Conservation (phyloP, 1,140 invertebrate genomes). For the Radopholus similis region DNA sequence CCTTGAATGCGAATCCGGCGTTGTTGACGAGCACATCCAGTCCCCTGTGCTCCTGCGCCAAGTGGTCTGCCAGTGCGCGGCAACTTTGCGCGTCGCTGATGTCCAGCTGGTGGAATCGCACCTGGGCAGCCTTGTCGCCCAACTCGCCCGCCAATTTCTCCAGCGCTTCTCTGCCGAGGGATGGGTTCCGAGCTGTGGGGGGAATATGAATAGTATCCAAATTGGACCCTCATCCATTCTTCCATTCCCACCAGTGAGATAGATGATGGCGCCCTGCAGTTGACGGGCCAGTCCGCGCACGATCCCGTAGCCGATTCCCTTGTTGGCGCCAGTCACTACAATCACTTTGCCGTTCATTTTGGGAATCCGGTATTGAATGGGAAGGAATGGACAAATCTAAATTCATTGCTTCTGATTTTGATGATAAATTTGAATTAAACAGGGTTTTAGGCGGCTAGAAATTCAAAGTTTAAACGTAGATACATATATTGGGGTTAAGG, state of each 20-base stretch:
- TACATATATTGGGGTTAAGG: too few relatives aligned
- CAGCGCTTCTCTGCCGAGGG: constrained; percentile 35
- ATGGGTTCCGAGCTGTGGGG: constrained; percentile 37
- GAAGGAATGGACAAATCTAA: too few relatives aligned
- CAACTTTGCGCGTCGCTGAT: constrained; percentile 67
- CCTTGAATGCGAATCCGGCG: constrained; percentile 75
- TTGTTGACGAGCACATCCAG: constrained; percentile 79
- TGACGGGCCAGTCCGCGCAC: constrained; percentile 22
- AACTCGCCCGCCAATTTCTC: constrained; percentile 31
- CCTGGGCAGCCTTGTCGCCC: constrained; percentile 2
- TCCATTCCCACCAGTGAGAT: constrained; percentile 34
- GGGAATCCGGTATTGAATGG: too few relatives aligned
- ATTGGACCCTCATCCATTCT: neutral
- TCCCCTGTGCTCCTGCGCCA: constrained; percentile 70
- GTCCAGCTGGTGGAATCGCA: constrained; percentile 64
- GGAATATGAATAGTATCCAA: too few relatives aligned
- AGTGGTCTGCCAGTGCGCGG: constrained; percentile 65
- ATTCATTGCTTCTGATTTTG: too few relatives aligned
- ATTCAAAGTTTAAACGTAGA: too few relatives aligned
- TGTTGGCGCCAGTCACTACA: constrained; percentile 46
- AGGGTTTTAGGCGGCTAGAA: too few relatives aligned
- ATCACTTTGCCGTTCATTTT: too few relatives aligned
- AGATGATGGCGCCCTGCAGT: constrained; percentile 26
- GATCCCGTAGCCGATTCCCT: constrained; percentile 45
- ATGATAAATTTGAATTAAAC: too few relatives aligned